Evolutionary conservation across 92 coral and sea anemone species (phyloP), one percentile per base, ranked within the genome.

Genomic region (Ricordea florida): DNA sequence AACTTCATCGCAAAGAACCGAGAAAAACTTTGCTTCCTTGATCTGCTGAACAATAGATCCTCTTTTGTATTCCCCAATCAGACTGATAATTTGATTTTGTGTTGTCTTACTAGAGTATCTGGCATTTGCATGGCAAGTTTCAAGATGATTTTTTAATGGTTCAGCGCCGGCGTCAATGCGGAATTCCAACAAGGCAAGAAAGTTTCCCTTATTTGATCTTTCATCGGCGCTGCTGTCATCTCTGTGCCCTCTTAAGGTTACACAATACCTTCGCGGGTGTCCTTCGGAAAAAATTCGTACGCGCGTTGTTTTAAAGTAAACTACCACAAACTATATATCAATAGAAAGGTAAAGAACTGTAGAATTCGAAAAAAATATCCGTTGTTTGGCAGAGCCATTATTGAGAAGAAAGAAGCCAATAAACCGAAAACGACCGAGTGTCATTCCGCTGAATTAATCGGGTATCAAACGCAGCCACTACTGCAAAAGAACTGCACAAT

Each of bases 1-100:
- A 22, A 63, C 72, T 57, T 84, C 79, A 27, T 84, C 84, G 48
- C 83, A 79, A 26, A 84, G 66, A 42, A 84, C 21, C 42, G 89
- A 45, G 34, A 74, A 83, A 34, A 25, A 65, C 73, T 65, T 65
- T 29, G 42, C 33, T 41, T 76, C 82, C 29, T 53, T 56, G 72
- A 77, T 65, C 24, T 77, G 44, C 0, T 33, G 27, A 36, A 77
- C 24, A 5, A 77, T 65, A 9, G 50, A 47, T 15, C 40, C 64
- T 13, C 65, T 65, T 14, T 63, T 53, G 61, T 64, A 46, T 2
- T 43, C 74, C 33, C 75, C 67, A 23, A 77, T 77, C 32, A 77
- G 62, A 1, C 21, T 38, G 26, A 77, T 65, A 4, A 77, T 17
- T 55, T 53, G 74, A 64, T 77, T 77, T 22, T 77, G 76, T 38